Evolutionary conservation across 2,797 vertebrate species (phyloP).

Genomic region (Falco cherrug): DNA sequence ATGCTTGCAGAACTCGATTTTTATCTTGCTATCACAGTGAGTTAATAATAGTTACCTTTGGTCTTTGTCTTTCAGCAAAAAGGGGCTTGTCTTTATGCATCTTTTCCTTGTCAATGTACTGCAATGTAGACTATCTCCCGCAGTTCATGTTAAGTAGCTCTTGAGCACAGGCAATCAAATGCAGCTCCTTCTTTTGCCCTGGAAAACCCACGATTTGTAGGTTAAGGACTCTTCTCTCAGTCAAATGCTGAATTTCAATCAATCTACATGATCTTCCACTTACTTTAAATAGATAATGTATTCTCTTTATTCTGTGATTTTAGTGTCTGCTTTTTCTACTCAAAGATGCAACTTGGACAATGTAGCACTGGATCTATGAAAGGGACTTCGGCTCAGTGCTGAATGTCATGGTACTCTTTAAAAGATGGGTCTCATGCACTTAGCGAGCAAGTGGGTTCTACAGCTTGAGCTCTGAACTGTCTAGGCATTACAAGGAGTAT

Average conservation of each 20-base stretch:
- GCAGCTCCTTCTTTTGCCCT: background rate
- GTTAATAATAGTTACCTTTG: constrained; percentile 24
- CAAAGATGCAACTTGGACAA: background rate
- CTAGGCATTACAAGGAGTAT: background rate
- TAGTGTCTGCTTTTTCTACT: background rate
- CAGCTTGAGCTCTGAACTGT: background rate
- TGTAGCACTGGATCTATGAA: background rate
- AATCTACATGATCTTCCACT: background rate
- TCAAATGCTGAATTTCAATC: background rate
- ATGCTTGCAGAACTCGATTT: background rate
- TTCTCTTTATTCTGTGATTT: background rate
- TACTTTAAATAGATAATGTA: background rate
- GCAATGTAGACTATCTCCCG: background rate
- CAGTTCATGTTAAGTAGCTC: background rate
- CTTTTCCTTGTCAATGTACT: background rate
- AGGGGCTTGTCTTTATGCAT: background rate
- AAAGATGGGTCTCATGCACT: background rate
- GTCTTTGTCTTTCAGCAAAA: background rate
- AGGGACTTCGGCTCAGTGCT: background rate
- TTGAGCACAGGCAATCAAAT: background rate
- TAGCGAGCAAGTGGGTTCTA: background rate
- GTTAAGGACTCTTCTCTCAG: background rate
- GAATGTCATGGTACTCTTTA: background rate
- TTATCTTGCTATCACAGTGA: background rate
- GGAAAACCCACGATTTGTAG: background rate